Evolutionary conservation across 2,888 invertebrate genomes (phyloP), one percentile per base, ranked within the genome.

Genomic region (Volucella zonaria): DNA sequence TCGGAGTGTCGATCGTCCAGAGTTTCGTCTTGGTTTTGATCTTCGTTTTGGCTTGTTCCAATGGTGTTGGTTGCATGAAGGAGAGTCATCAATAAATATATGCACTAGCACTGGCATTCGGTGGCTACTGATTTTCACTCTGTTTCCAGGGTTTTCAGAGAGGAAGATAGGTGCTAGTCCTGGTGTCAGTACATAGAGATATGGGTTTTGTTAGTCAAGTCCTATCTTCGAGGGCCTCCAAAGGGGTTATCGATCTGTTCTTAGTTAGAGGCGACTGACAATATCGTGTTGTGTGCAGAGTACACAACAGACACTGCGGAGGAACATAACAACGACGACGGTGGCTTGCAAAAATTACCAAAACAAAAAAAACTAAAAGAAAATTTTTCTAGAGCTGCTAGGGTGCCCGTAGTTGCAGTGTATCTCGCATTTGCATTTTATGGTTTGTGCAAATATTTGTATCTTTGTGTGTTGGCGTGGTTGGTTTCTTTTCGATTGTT

Each of bases 61-160:
- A n/a, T 31, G 45, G 2, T 56, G 58, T 43, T 49, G 47, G 66
- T 81, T 73, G 85, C 85, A 81, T 77, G 81, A 81, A 85, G 85
- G 81, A 85, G 85, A 73, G 52, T 73, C 81, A 81, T 85, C 81
- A 85, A 85, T 85, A 85, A 85, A 85, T 85, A 85, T 81, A 85
- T 85, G 85, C 76, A 85, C 71, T 81, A 81, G 85, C 76, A 85
- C 71, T 81, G 85, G 85, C 85, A 85, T 73, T 81, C 85, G 76
- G 62, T 68, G 81, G 85, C 85, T 85, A 85, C 85, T 85, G 85
- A 85, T 85, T 85, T 85, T 85, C 77, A 81, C 85, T 85, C 85
- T 67, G 15, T 77, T 76, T 75, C 56, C 71, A 81, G 61, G 76
- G 85, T 58, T 76, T 31, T 45, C 45, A 51, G 51, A 52, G 52